Evolutionary conservation across 2,797 vertebrate genomes (phyloP), one percentile per base, ranked within the genome.

Genomic region (Protonibea diacanthus): DNA sequence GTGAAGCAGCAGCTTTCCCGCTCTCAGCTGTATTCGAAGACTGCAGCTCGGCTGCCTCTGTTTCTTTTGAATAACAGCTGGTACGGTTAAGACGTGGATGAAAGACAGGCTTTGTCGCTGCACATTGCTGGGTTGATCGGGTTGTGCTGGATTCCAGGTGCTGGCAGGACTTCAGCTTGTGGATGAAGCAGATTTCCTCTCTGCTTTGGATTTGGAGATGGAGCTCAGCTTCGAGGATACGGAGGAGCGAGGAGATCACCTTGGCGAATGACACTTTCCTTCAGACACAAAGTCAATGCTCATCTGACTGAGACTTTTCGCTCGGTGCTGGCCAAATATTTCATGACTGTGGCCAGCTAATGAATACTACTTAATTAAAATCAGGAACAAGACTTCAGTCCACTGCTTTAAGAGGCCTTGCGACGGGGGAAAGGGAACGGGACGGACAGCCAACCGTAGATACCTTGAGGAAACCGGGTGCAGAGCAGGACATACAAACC

Each of bases 401-500:
- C 85, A 71, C 77, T 67, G 45, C 76, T 78, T 82, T 88, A 40
- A 71, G 3, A 0, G 51, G 76, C 45, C 53, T 21, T 42, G 29
- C 13, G 7, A 67, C 18, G 55, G 48, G 65, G 9, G 45, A 45
- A 6, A 48, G 68, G 60, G 70, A 70, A 78, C 27, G 21, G 74
- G 74, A 83, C 23, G 62, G 72, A 78, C 25, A 47, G 61, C 81
- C 48, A 52, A 45, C 84, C 74, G 83, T 47, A 71, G 87, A 89
- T 58, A 85, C 81, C 75, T 61, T 57, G 29, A 77, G 61, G 55
- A 74, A 79, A 67, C 33, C 1, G 71, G 78, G 86, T 1, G 59
- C 33, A 62, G 78, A 83, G 73, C 71, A 76, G 89, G 90, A 89
- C 53, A 96, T 95, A 96, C 95, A 95, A 96, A 95, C 95, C 95